phyloP scores from a whole-genome alignment of 2,113 vertebrate species.

The Passer montanus region DNA sequence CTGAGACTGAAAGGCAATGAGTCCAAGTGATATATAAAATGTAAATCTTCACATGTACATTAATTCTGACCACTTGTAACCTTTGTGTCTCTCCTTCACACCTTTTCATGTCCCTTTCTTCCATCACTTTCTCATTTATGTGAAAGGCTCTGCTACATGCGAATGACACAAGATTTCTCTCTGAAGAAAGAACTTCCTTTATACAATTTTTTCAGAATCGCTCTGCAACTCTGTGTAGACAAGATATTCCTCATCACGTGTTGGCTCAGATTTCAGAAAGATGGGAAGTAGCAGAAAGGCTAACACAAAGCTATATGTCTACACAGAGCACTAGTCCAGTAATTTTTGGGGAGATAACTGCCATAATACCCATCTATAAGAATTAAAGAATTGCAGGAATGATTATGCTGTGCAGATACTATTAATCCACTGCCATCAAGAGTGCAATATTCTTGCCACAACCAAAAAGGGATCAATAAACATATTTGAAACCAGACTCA shows the following conservation, averaged over 20 bases:
- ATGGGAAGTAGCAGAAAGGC: not conserved
- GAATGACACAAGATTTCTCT: not conserved
- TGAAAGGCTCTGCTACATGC: not conserved
- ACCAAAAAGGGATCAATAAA: constrained; percentile 13
- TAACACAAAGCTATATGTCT: not conserved
- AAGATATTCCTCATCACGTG: not conserved
- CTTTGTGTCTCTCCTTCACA: not conserved
- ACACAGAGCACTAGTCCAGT: not conserved
- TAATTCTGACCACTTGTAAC: not conserved
- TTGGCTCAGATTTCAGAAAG: not conserved
- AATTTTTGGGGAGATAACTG: not conserved
- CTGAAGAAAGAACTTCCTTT: not conserved
- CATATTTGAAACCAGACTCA: constrained; percentile 50
- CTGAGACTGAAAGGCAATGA: not conserved
- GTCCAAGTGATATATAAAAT: not conserved
- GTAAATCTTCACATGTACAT: not conserved
- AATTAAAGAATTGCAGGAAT: not conserved
- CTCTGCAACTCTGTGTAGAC: not conserved
- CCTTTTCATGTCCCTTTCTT: not conserved
- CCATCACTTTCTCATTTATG: not conserved
- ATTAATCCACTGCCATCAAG: constrained; percentile 27
- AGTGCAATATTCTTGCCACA: constrained; percentile 38
- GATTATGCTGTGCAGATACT: not conserved
- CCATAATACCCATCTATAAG: not conserved
- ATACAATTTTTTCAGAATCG: not conserved